Percentiles rank a stretch among this genome's conserved stretches.
Conservation (phyloP, 1,140 invertebrate genomes). For the Aricia agestis region DNA sequence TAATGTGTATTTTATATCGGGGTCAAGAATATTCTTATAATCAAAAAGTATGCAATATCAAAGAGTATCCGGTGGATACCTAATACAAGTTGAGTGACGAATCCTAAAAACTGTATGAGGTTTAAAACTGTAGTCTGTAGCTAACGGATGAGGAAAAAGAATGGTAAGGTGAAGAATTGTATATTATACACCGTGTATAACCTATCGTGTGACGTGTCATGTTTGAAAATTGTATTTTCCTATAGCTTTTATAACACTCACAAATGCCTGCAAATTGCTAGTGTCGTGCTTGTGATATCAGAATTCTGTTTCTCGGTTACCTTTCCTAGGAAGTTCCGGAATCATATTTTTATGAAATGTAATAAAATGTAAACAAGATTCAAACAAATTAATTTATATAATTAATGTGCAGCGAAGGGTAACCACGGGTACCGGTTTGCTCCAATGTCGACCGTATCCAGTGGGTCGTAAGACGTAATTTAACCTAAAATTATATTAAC, state of each 20-base stretch:
- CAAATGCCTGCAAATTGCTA: not conserved
- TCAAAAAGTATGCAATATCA: not conserved
- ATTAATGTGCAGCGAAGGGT: constrained; percentile 61
- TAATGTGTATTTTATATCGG: not conserved
- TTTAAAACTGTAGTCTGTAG: too few relatives aligned
- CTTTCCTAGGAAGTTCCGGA: not conserved
- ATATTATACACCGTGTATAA: too few relatives aligned
- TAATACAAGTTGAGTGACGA: not conserved
- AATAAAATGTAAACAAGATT: not conserved
- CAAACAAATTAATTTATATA: constrained; percentile 25
- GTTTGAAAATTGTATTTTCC: too few relatives aligned
- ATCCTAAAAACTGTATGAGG: not conserved
- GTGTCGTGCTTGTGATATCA: not conserved
- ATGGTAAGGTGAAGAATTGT: too few relatives aligned
- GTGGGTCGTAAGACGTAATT: constrained; percentile 55
- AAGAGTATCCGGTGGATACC: not conserved
- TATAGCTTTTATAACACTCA: too few relatives aligned
- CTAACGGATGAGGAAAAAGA: too few relatives aligned
- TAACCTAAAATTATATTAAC: constrained; percentile 9
- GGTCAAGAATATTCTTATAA: constrained; percentile 7
- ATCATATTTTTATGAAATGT: not conserved
- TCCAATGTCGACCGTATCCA: constrained; percentile 50
- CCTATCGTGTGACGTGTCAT: too few relatives aligned
- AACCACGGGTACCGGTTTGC: constrained; percentile 65
- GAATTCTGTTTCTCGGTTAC: not conserved